phyloP scores from a whole-genome alignment of 1,140 invertebrate species.

The Leguminivora glycinivorella region DNA sequence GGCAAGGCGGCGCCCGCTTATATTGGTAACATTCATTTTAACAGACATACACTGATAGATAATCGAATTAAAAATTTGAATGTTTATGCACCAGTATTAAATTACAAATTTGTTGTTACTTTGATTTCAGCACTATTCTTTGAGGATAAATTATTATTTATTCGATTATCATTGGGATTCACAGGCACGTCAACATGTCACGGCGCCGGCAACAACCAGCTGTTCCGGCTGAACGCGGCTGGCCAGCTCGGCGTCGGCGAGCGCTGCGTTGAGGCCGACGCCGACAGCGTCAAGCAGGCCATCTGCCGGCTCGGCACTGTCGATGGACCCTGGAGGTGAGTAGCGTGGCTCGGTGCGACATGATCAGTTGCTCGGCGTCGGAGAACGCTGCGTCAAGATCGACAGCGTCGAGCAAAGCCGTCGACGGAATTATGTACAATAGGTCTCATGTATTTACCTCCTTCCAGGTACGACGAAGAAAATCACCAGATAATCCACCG shows the following conservation, averaged over 20 bases:
- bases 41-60: not conserved
- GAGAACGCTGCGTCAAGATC: no score
- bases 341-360: not conserved
- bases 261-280: conserved; percentile 94
- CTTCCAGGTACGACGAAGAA: conserved; percentile 80
- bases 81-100: no score
- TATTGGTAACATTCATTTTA: conserved; percentile 81
- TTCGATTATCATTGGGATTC: no score
- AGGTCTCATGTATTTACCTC: no score
- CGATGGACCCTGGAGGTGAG: conserved; percentile 94
- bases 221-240: conserved; percentile 94
- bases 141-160: no score
- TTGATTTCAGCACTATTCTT: no score
- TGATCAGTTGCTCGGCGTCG: not conserved
- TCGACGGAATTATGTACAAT: no score
- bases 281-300: conserved; percentile 90
- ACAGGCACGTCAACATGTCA: conserved; percentile 86
- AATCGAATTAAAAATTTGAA: no score
- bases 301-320: conserved; percentile 95
- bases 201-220: conserved; percentile 96
- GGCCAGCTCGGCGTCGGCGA: conserved; percentile 98
- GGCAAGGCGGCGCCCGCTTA: conserved; percentile 90
- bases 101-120: no score
- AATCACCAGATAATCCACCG: conserved; percentile 86
- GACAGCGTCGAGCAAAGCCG: no score